Conservation (phyloP, 2,888 invertebrate species). For the Ochropacha duplaris region DNA sequence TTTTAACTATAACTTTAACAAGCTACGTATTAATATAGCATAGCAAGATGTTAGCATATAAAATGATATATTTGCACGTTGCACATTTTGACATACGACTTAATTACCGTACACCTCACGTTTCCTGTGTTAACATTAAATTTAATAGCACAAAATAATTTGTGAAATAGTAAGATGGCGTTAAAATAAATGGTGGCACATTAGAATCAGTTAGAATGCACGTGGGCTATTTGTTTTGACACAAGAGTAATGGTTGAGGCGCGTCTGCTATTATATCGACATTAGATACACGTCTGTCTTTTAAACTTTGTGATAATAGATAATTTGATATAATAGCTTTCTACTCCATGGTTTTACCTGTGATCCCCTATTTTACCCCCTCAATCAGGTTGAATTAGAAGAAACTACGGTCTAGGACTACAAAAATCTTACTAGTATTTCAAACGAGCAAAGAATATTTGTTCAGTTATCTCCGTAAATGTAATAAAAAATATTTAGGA, state of each 20-base stretch:
- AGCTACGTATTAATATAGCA: too few species aligned
- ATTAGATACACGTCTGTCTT: slow-evolving; percentile 29
- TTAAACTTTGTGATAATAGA: neutral
- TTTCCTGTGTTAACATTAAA: slow-evolving; percentile 51
- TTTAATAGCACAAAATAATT: slow-evolving; percentile 59
- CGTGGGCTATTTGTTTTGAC: slow-evolving; percentile 49
- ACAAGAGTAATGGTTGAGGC: slow-evolving; percentile 45
- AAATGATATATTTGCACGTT: neutral
- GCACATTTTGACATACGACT: slow-evolving; percentile 14
- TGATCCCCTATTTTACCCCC: neutral
- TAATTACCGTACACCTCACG: slow-evolving; percentile 33
- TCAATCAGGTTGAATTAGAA: too few species aligned
- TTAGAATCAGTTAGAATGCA: slow-evolving; percentile 62
- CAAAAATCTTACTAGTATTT: too few species aligned
- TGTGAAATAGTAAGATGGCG: slow-evolving; percentile 31
- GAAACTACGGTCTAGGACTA: too few species aligned
- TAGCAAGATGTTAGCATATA: too few species aligned
- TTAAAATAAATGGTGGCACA: slow-evolving; percentile 42
- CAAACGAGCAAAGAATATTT: too few species aligned
- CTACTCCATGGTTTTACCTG: too few species aligned
- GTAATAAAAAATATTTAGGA: too few species aligned
- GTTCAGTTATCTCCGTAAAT: too few species aligned
- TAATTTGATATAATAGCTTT: too few species aligned
- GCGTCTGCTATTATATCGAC: slow-evolving; percentile 50
- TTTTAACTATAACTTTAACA: too few species aligned